Conservation (phyloP, 2,888 invertebrate genomes). For the Lampropteryx suffumata region DNA sequence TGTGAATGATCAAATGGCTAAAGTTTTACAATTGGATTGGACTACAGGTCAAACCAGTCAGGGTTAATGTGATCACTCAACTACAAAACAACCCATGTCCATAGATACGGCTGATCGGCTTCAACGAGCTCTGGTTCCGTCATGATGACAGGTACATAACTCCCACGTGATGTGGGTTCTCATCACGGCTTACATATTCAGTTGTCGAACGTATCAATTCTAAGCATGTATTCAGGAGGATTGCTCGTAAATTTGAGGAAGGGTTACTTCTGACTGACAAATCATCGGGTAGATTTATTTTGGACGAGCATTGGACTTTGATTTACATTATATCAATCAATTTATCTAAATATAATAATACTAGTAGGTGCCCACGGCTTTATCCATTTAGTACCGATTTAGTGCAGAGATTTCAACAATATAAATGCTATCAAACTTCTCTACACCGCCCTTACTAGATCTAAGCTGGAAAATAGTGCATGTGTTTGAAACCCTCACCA, state of each 20-base stretch:
- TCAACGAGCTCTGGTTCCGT: constrained; percentile 8
- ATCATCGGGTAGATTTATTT: constrained; percentile 7
- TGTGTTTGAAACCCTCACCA: too few species aligned
- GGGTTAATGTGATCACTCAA: background rate
- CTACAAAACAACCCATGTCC: background rate
- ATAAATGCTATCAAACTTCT: too few species aligned
- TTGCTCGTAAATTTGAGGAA: constrained; percentile 12
- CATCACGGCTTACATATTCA: constrained; percentile 11
- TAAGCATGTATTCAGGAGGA: background rate
- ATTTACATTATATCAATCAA: too few species aligned
- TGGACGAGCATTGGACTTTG: background rate
- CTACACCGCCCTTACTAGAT: too few species aligned
- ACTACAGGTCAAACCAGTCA: too few species aligned
- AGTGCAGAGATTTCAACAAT: too few species aligned
- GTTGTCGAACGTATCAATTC: constrained; percentile 6
- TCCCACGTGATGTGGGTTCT: constrained; percentile 7
- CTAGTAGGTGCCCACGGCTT: too few species aligned
- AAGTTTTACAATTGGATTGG: too few species aligned
- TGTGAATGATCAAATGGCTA: too few species aligned
- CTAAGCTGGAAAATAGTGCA: too few species aligned
- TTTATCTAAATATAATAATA: too few species aligned
- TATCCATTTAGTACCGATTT: too few species aligned
- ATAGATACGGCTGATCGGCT: background rate
- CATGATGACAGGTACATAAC: constrained; percentile 11
- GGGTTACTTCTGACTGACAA: constrained; percentile 4